Evolutionary conservation across 2,113 vertebrate genomes (phyloP), one percentile per base, ranked within the genome.

Genomic region (Actinemys pallida): DNA sequence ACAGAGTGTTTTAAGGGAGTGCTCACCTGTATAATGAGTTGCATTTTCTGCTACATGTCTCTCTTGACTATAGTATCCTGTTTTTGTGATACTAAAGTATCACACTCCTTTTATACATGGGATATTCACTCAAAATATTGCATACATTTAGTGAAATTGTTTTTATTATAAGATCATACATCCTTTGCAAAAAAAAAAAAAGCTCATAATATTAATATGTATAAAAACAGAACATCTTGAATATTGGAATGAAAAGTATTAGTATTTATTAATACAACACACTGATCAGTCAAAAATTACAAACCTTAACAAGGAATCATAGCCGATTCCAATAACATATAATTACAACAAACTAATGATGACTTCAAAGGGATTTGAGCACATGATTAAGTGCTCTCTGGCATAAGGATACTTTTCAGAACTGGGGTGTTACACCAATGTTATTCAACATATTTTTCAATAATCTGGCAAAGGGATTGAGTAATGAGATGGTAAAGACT

Each of bases 1-100:
- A 87, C 62, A 88, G 57, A 89, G 65, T 87, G 92, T 81, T 97
- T 97, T 95, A 95, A 88, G 78, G 90, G 86, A 95, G 91, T 19
- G 45, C 92, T 94, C 88, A 97, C 96, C 95, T 96, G 84, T 91
- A 88, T 57, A 93, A 42, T 24, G 85, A 92, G 82, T 12, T 94
- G 53, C 88, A 84, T 35, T 97, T 72, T 87, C 92, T 81, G 59
- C 49, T 80, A 86, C 89, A 39, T 83, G 49, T 86, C 91, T 83
- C 86, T 59, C 85, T 80, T 25, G 5, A 91, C 90, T 65, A 83
- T 31, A 2, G 49, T 94, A 90, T 59, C 53, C 25, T 95, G 13
- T 47, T 78, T 62, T 87, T 81, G 82, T 88, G 88, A 94, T 62
- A 80, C n/a, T 31, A 86, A 89, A 49, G 79, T 13, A 54, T 88